Evolutionary conservation across 2,888 invertebrate genomes (phyloP).

Genomic region (Physocephala rufipes): DNA sequence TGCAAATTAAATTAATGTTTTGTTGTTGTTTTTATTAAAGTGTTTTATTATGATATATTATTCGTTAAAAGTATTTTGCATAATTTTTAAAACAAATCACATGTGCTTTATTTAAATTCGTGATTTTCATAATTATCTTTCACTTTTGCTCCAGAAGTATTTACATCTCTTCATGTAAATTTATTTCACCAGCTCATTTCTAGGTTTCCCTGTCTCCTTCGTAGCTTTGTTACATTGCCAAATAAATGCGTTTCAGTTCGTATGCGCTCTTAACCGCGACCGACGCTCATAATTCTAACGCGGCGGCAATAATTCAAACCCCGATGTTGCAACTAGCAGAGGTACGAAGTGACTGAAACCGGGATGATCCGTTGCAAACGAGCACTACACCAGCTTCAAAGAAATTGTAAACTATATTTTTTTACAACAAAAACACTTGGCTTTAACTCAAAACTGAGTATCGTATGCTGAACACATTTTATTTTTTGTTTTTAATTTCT

Average conservation of each 20-base stretch:
- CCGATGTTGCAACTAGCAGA: constrained; percentile 14
- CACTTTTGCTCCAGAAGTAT: neutral
- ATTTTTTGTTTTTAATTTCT: neutral
- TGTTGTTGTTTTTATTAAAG: neutral
- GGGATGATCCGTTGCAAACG: neutral
- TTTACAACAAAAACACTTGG: neutral
- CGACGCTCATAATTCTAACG: neutral
- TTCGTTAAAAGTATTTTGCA: neutral
- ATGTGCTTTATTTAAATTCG: neutral
- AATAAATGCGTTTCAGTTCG: too few relatives aligned
- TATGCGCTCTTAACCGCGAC: neutral
- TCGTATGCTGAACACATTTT: neutral
- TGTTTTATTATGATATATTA: neutral
- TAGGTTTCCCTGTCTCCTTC: too few relatives aligned
- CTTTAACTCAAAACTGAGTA: constrained; percentile 6
- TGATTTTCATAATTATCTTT: neutral
- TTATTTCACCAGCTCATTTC: neutral
- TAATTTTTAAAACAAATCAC: neutral
- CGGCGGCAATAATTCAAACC: constrained; percentile 2
- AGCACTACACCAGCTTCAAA: neutral
- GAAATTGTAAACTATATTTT: neutral
- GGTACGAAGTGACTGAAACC: constrained; percentile 31
- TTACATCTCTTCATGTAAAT: neutral
- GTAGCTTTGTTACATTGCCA: too few relatives aligned
- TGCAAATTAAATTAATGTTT: neutral